Conservation (phyloP, 2,888 invertebrate genomes). For the Ectobius pallidus region DNA sequence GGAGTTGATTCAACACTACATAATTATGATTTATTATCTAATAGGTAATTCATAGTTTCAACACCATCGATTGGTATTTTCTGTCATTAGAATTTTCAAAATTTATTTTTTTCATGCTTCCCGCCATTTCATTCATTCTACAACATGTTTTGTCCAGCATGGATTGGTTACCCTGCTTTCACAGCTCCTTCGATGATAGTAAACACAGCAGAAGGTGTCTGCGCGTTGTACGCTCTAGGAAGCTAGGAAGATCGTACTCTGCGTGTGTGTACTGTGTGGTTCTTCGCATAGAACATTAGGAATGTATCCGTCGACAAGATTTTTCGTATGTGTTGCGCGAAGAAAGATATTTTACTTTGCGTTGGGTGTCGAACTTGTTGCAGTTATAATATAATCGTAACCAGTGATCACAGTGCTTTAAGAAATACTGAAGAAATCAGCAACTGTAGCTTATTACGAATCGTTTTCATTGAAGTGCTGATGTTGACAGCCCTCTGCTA, state of each 20-base stretch:
- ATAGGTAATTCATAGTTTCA: too few species aligned
- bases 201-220: background rate
- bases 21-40: too few species aligned
- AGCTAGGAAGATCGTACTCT: background rate
- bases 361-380: background rate
- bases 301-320: background rate
- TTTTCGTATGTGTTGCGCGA: background rate
- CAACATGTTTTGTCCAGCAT: too few species aligned
- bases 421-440: background rate
- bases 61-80: too few species aligned
- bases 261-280: background rate
- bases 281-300: background rate
- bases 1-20: too few species aligned
- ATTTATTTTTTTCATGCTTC: too few species aligned
- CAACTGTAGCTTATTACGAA: background rate
- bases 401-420: background rate
- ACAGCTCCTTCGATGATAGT: background rate
- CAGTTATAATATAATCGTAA: background rate
- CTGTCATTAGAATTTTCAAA: too few species aligned
- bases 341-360: background rate
- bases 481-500: background rate
- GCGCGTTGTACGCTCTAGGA: background rate
- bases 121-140: too few species aligned
- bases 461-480: slow-evolving; percentile 12
- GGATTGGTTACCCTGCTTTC: too few species aligned